Percentiles rank a stretch among this genome's conserved stretches.
These are phyloP conservation scores for Drosophila carrolli DNA, from an alignment of 1,140 invertebrate genomes.

Conservation along the genomic window DNA sequence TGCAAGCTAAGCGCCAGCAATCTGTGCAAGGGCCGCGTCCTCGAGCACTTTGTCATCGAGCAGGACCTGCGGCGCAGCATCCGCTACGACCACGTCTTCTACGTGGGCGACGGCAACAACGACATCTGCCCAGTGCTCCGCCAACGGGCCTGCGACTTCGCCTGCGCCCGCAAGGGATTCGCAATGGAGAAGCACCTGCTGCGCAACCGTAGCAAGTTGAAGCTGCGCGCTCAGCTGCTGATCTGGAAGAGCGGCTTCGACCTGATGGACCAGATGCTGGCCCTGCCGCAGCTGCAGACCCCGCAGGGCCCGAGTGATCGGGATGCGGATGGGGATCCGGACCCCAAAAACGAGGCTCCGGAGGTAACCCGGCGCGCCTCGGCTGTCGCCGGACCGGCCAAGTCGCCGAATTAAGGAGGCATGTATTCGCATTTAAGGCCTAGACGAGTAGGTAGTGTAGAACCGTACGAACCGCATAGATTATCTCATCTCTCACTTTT, in stretches of 20 bases:
- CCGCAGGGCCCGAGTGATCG: neutral
- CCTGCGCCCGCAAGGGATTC: constrained; percentile 88
- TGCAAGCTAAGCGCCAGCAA: constrained; percentile 90
- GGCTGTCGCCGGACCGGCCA: constrained; percentile 28
- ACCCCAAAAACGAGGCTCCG: neutral
- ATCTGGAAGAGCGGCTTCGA: constrained; percentile 86
- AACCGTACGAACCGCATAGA: neutral
- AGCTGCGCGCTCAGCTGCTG: constrained; percentile 84
- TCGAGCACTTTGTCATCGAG: constrained; percentile 88
- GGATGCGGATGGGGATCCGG: neutral
- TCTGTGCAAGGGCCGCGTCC: constrained; percentile 91
- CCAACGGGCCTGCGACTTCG: constrained; percentile 87
- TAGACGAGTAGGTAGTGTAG: neutral
- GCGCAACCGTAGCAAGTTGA: constrained; percentile 72
- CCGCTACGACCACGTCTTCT: constrained; percentile 87
- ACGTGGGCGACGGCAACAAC: constrained; percentile 92
- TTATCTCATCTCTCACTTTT: no score
- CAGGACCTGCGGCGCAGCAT: constrained; percentile 84
- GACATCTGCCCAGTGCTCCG: constrained; percentile 91
- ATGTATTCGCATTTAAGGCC: neutral
- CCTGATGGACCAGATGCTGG: constrained; percentile 82
- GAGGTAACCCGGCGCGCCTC: constrained; percentile 56
- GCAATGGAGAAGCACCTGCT: constrained; percentile 72
- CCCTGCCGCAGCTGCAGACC: constrained; percentile 54
- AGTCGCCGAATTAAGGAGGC: constrained; percentile 26